A percentile compares a stretch with the other conserved stretches of the same genome.
Evolutionary conservation across 1,140 invertebrate genomes (phyloP).

Genomic region (Procambarus clarkii): DNA sequence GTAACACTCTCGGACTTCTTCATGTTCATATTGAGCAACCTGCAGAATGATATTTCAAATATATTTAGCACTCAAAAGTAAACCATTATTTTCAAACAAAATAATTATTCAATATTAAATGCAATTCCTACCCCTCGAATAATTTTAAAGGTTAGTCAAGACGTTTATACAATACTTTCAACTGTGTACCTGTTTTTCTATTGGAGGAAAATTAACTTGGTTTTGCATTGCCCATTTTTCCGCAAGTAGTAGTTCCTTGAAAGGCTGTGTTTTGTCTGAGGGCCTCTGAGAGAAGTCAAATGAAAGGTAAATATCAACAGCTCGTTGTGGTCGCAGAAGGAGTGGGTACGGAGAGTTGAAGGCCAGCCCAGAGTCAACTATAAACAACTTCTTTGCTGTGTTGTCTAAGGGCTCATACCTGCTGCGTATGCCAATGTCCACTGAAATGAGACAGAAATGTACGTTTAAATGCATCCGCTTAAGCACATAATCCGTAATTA

Average conservation of each 20-base stretch:
- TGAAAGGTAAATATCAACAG: constrained; percentile 77
- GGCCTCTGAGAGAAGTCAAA: constrained; percentile 78
- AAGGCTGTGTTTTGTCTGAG: constrained; percentile 76
- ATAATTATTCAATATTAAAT: too few species aligned
- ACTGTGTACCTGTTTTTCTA: constrained; percentile 75
- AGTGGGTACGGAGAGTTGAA: constrained; percentile 79
- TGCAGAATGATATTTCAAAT: not conserved
- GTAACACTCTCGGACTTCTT: constrained; percentile 77
- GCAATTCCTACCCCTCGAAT: too few species aligned
- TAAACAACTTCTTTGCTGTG: constrained; percentile 76
- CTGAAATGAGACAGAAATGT: constrained; percentile 51
- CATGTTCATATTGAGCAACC: constrained; percentile 72
- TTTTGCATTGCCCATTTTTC: constrained; percentile 78
- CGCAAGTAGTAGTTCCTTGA: constrained; percentile 78
- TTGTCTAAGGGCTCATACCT: constrained; percentile 74
- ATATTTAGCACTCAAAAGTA: not conserved
- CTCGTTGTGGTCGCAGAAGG: constrained; percentile 77
- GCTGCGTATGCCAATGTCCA: constrained; percentile 60
- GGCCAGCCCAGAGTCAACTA: constrained; percentile 78
- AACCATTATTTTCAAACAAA: too few species aligned
- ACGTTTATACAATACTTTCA: not conserved
- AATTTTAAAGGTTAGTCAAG: too few species aligned
- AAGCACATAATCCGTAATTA: too few species aligned
- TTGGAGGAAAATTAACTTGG: constrained; percentile 77
- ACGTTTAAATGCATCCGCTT: not conserved